phyloP scores from a whole-genome alignment of 2,888 invertebrate species.

The Charanyca ferruginea region DNA sequence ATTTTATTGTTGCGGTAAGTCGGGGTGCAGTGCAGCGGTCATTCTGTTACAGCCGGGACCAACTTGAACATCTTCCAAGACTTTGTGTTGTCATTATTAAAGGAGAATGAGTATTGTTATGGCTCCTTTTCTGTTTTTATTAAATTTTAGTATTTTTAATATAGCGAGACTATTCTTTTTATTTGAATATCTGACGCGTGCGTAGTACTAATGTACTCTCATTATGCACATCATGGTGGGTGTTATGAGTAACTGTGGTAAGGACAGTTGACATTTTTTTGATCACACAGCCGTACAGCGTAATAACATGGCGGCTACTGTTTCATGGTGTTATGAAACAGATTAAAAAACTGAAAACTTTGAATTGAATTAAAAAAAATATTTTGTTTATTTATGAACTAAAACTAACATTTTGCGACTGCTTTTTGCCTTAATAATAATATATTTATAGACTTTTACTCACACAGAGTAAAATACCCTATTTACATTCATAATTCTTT shows the following conservation, averaged over 20 bases:
- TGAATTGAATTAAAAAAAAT: too few relatives aligned
- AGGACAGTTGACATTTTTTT: too few relatives aligned
- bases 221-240: not conserved
- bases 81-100: slow-evolving; percentile 84
- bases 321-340: too few relatives aligned
- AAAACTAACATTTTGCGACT: too few relatives aligned
- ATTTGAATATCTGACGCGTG: slow-evolving; percentile 6
- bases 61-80: slow-evolving; percentile 84
- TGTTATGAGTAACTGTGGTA: not conserved
- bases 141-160: slow-evolving; percentile 63
- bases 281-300: too few relatives aligned
- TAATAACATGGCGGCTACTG: too few relatives aligned
- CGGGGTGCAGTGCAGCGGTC: slow-evolving; percentile 81
- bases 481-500: too few relatives aligned
- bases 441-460: too few relatives aligned
- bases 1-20: slow-evolving; percentile 65
- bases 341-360: too few relatives aligned
- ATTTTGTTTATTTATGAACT: too few relatives aligned
- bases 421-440: too few relatives aligned
- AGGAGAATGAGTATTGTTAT: slow-evolving; percentile 83
- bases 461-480: too few relatives aligned
- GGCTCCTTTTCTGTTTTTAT: slow-evolving; percentile 78
- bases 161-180: not conserved
- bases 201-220: slow-evolving; percentile 1
- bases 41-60: slow-evolving; percentile 78